A percentile compares a stretch with the other conserved stretches of the same genome.
Conservation (phyloP, 2,113 vertebrate genomes). For the Ptychochromis oligacanthus region DNA sequence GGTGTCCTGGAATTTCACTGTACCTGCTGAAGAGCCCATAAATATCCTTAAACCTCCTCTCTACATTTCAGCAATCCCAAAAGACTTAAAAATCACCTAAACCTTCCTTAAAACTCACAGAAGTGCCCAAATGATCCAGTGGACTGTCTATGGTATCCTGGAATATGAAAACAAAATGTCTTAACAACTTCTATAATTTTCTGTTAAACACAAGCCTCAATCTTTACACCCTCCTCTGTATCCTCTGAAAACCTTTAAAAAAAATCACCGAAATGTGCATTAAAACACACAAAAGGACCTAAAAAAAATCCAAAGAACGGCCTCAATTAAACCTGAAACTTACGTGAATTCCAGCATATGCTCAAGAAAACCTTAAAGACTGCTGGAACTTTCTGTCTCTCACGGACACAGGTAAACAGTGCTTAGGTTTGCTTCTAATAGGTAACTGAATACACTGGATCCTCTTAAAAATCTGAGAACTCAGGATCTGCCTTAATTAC, state of each 20-base stretch:
- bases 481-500: too few species aligned
- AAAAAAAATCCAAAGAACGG: not conserved
- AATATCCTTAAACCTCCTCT: not conserved
- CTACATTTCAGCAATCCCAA: not conserved
- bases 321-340: not conserved
- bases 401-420: too few species aligned
- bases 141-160: not conserved
- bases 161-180: not conserved
- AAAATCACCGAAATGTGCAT: not conserved
- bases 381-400: not conserved
- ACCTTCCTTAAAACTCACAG: not conserved
- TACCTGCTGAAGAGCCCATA: too few species aligned
- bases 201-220: not conserved
- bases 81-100: not conserved
- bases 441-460: too few species aligned
- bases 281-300: not conserved
- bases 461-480: too few species aligned
- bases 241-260: not conserved
- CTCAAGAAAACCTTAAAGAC: not conserved
- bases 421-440: too few species aligned
- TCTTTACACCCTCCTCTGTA: too few species aligned
- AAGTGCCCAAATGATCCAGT: not conserved
- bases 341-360: not conserved
- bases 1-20: too few species aligned
- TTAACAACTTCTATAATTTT: not conserved